Conservation (phyloP, 2,888 invertebrate genomes). For the Pollenia griseotomentosa region DNA sequence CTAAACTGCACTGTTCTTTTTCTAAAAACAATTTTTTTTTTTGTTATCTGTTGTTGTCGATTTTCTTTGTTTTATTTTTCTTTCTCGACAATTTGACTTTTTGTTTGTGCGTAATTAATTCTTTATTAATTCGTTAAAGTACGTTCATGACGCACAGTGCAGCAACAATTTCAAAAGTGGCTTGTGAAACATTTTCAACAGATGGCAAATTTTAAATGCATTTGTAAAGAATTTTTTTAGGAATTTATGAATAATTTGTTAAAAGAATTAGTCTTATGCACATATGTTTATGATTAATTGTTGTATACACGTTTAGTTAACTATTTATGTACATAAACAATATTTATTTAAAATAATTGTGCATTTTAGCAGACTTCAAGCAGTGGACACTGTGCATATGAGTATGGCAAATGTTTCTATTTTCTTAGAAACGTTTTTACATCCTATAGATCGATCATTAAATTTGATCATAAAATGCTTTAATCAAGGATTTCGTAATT, state of each 20-base stretch:
- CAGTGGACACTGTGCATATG: too few relatives aligned
- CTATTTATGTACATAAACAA: too few relatives aligned
- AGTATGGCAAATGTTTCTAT: too few relatives aligned
- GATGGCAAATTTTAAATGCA: constrained; percentile 39
- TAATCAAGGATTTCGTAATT: too few relatives aligned
- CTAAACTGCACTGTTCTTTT: constrained; percentile 17
- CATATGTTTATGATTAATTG: background rate
- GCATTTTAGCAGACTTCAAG: too few relatives aligned
- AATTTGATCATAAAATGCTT: too few relatives aligned
- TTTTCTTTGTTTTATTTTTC: constrained; percentile 20
- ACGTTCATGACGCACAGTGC: constrained; percentile 37
- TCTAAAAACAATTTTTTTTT: background rate
- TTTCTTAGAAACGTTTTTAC: too few relatives aligned
- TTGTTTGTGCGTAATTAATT: constrained; percentile 65
- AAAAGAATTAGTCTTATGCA: background rate
- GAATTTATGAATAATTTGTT: background rate
- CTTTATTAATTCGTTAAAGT: constrained; percentile 60
- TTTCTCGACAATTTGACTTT: constrained; percentile 24
- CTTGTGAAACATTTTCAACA: constrained; percentile 16
- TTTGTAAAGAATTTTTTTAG: constrained; percentile 33
- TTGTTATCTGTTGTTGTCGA: constrained; percentile 12
- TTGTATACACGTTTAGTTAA: background rate
- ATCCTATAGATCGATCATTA: too few relatives aligned
- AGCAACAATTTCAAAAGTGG: constrained; percentile 11
- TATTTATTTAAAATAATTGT: too few relatives aligned